Evolutionary conservation across 1,140 invertebrate species (phyloP), one percentile per base, ranked within the genome.

Genomic region (Frieseomelitta varia): DNA sequence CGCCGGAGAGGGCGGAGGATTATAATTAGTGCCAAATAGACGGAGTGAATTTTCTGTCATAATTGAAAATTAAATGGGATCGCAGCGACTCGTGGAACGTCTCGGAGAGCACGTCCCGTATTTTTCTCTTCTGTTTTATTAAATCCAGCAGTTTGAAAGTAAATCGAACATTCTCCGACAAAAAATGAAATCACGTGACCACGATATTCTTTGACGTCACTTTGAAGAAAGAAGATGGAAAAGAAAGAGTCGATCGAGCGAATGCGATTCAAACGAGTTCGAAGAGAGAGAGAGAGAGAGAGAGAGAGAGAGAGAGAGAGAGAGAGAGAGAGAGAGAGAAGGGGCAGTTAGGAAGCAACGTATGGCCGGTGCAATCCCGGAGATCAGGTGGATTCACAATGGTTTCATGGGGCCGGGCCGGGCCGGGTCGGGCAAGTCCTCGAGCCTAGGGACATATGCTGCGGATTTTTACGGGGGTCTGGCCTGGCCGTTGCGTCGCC

Each of bases 321-420:
- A 6, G 15, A n/a, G 69, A 68, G 67, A 39, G 12, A 4, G 30
- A 68, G 34, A 14, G n/a, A 1, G 15, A 24, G 69, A 15, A 24
- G 19, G 53, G 30, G 51, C 67, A n/a, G 34, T 81, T 77, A 87
- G 27, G 56, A 47, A 73, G 27, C 61, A 67, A 67, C 56, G 75
- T 61, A 74, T 55, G 81, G 69, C 21, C 34, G 78, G 85, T 86
- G 68, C 39, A 79, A 27, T 75, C 63, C 1, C 68, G 61, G 82
- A 89, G 90, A 89, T 91, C 90, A 91, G 90, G 90, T 91, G 87
- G 87, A 91, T 81, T 75, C 53, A 85, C 87, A 90, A 89, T 90
- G 79, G 68, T 79, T 79, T 30, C 47, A 71, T 65, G 56, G 78
- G 85, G 68, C 72, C 47, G 56, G 24, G n/a, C 30, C n/a, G n/a